phyloP scores from a whole-genome alignment of 2,113 vertebrate genomes.

The Poeciliopsis occidentalis region DNA sequence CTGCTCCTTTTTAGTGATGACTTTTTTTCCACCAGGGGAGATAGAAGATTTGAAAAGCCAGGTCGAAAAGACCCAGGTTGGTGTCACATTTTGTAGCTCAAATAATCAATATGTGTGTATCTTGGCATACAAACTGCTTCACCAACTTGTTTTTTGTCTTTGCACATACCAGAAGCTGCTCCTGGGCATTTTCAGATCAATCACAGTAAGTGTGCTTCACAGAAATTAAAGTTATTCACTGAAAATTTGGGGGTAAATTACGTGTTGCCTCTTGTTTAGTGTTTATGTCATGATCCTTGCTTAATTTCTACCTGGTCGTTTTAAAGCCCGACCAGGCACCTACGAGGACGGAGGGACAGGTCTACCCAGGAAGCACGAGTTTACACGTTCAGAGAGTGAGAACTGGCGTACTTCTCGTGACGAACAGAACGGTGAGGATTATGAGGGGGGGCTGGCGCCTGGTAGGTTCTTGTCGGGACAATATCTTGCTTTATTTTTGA shows the following conservation, averaged over 20 bases:
- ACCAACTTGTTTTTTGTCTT: slow-evolving; percentile 29
- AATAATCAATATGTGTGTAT: slow-evolving; percentile 26
- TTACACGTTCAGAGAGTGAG: slow-evolving; percentile 95
- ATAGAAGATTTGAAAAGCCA: slow-evolving; percentile 98
- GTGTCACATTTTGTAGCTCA: slow-evolving; percentile 49
- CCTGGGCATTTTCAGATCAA: slow-evolving; percentile 82
- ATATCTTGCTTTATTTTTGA: slow-evolving; percentile 12
- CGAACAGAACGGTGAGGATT: slow-evolving; percentile 95
- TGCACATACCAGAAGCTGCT: slow-evolving; percentile 55
- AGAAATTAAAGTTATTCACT: not conserved
- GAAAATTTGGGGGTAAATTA: not conserved
- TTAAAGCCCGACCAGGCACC: slow-evolving; percentile 89
- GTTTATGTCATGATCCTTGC: not conserved
- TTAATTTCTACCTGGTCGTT: not conserved
- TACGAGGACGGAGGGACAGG: slow-evolving; percentile 89
- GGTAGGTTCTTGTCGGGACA: slow-evolving; percentile 87
- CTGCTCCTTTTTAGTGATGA: not conserved
- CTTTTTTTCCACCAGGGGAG: slow-evolving; percentile 84
- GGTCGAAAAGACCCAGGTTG: slow-evolving; percentile 98
- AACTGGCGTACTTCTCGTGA: slow-evolving; percentile 96
- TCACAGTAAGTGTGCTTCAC: slow-evolving; percentile 74
- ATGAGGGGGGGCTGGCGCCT: slow-evolving; percentile 91
- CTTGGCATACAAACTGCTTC: slow-evolving; percentile 18
- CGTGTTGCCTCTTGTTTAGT: not conserved
- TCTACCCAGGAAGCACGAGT: slow-evolving; percentile 90